A percentile compares a stretch with the other conserved stretches of the same genome.
phyloP scores from a whole-genome alignment of 1,140 invertebrate genomes.

The Trichomalopsis sarcophagae region DNA sequence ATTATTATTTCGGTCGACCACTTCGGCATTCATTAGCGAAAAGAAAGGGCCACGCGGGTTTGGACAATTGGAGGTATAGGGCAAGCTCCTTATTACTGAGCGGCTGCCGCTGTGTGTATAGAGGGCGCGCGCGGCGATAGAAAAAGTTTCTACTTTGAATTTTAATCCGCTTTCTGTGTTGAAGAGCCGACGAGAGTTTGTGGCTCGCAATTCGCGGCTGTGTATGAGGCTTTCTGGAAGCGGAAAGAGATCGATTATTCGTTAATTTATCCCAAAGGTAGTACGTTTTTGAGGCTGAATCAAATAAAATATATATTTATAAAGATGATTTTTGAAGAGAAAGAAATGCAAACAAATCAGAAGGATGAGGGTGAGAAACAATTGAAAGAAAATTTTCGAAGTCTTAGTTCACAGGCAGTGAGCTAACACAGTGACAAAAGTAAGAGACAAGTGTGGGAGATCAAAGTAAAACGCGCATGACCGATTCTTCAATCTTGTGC shows the following conservation, averaged over 20 bases:
- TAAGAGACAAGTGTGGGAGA: not conserved
- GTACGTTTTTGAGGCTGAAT: no score
- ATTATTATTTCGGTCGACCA: conserved; percentile 22
- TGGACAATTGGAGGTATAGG: not conserved
- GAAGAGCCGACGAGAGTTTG: not conserved
- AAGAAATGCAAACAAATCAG: no score
- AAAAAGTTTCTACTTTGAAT: not conserved
- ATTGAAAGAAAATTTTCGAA: not conserved
- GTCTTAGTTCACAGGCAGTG: not conserved
- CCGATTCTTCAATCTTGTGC: not conserved
- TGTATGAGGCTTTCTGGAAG: no score
- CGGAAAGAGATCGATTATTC: no score
- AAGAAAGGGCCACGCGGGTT: not conserved
- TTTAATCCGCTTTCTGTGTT: not conserved
- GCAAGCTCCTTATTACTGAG: not conserved
- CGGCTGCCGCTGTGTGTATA: not conserved
- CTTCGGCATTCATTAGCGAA: not conserved
- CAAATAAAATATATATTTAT: no score
- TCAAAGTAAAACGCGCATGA: not conserved
- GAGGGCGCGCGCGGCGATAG: not conserved
- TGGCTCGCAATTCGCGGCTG: no score
- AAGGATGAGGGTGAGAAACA: not conserved
- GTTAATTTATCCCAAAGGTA: no score
- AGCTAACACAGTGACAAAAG: not conserved
- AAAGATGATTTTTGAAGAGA: no score